phyloP scores from a whole-genome alignment of 2,888 invertebrate species.

The Noctua fimbriata region DNA sequence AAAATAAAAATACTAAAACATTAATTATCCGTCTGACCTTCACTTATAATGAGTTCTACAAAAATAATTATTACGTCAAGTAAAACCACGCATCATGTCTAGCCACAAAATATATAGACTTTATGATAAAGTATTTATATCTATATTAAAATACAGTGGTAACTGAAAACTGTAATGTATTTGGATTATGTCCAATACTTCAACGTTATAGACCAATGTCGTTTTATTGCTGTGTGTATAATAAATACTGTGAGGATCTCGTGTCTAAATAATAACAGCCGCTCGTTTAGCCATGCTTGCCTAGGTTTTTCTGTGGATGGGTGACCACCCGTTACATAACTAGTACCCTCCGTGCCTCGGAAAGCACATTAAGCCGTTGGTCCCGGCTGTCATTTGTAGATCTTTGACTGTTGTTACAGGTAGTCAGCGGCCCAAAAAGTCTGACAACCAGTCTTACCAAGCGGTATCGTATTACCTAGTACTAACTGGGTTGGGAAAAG shows the following conservation, averaged over 20 bases:
- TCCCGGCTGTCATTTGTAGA: too few relatives aligned
- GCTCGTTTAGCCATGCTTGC: too few relatives aligned
- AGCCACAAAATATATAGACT: constrained; percentile 54
- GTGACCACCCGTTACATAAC: too few relatives aligned
- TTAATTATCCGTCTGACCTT: background rate
- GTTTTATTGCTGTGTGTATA: constrained; percentile 30
- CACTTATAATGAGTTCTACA: constrained; percentile 10
- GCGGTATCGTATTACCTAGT: too few relatives aligned
- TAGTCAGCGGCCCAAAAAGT: too few relatives aligned
- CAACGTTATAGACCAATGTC: constrained; percentile 63
- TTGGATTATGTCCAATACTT: constrained; percentile 70
- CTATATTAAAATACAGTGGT: constrained; percentile 63
- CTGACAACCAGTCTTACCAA: too few relatives aligned
- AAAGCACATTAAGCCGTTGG: too few relatives aligned
- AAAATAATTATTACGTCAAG: constrained; percentile 54
- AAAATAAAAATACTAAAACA: constrained; percentile 7
- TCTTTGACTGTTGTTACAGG: too few relatives aligned
- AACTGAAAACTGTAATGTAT: constrained; percentile 65
- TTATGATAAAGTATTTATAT: constrained; percentile 65
- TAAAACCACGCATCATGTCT: constrained; percentile 46
- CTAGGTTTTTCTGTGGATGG: too few relatives aligned
- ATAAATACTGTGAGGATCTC: constrained; percentile 12
- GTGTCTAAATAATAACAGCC: too few relatives aligned
- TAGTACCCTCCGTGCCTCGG: too few relatives aligned
- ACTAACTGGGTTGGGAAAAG: too few relatives aligned